Evolutionary conservation across 2,888 invertebrate genomes (phyloP), one percentile per base, ranked within the genome.

Genomic region (Vesta saturnalis): DNA sequence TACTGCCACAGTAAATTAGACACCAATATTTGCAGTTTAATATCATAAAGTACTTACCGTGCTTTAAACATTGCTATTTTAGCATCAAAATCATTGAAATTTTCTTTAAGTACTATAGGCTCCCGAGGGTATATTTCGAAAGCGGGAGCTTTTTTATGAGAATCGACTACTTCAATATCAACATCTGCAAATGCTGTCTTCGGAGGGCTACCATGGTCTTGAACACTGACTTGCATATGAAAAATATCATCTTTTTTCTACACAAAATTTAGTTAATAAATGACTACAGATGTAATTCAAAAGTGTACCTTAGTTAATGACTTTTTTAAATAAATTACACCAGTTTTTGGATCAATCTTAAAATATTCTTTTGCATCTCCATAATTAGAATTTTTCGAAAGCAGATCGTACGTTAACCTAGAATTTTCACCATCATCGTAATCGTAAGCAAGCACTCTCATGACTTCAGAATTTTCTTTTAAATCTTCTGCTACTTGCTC

Each of bases 361-460:
- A 97, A 97, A 83, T 93, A 94, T 8, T 89, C 88, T 30, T 86
- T 85, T 56, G 84, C 77, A 56, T 84, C 81, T 23, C 82, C 81
- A 74, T 82, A 81, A 74, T 86, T 85, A 22, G 85, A 84, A 18
- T 85, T 85, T 64, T 85, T 85, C 19, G 85, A 82, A 73, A 85
- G 85, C 73, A 89, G 83, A 72, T 85, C 87, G 82, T 96, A 97
- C 71, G 89, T 88, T 10, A 97, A 90, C 76, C 91, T 90, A 67
- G 96, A 95, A 85, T 98, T 98, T 80, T 92, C 91, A 12, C 96
- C 95, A 79, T 95, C 94, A 80, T 97, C 97, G 74, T 94, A 92
- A 83, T 96, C 96, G 23, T 95, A 95, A 14, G 96, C 96, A 68
- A 96, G 95, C 81, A 96, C 93, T 81, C 94, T 88, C 92, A 95